These are phyloP conservation scores for Crocodylus rhombifer DNA, from an alignment of 2,797 vertebrate species.

Conservation along the genomic window DNA sequence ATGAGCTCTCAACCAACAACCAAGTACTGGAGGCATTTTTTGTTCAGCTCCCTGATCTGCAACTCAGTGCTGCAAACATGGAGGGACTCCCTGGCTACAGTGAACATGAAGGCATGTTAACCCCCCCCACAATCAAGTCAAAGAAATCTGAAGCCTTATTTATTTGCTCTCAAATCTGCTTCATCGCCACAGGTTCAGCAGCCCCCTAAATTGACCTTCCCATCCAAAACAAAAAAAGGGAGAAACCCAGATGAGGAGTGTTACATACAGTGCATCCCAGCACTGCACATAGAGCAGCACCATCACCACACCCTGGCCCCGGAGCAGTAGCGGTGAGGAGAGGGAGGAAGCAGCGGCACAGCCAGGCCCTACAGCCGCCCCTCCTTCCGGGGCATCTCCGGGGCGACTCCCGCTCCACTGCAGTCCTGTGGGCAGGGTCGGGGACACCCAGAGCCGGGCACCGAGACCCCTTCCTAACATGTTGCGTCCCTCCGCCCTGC, in stretches of 20 bases:
- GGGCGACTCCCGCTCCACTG: too few species aligned
- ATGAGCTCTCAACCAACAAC: too few species aligned
- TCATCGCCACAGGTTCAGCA: background rate
- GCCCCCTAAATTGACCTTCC: accelerated
- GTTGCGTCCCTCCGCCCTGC: background rate
- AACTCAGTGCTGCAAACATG: accelerated
- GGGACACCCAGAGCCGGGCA: too few species aligned
- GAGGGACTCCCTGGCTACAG: background rate
- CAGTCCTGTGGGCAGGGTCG: too few species aligned
- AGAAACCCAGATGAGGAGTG: too few species aligned
- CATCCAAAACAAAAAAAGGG: accelerated
- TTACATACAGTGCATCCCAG: constrained; percentile 18
- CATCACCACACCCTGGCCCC: constrained; percentile 35
- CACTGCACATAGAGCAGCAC: background rate
- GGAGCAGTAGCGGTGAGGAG: too few species aligned
- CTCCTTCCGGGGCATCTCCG: background rate
- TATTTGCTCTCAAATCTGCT: background rate
- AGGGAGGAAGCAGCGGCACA: background rate
- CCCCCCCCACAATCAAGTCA: background rate
- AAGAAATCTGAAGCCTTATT: background rate
- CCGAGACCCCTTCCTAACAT: background rate
- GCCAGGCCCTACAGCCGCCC: background rate
- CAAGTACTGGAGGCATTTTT: background rate
- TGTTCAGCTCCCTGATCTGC: background rate
- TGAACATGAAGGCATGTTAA: background rate